phyloP scores from a whole-genome alignment of 2,888 invertebrate species.

The Unio pictorum region DNA sequence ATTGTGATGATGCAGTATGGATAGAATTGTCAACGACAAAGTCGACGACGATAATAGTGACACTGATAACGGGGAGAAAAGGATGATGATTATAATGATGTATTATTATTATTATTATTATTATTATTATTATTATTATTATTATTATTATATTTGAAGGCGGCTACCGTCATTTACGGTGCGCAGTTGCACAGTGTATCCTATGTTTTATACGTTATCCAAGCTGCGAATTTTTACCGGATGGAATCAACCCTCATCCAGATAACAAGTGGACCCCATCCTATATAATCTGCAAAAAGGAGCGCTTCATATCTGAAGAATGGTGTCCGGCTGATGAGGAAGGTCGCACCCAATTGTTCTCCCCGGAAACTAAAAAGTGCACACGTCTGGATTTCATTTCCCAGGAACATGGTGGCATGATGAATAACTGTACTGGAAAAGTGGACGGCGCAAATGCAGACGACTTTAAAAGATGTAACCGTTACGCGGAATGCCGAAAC shows the following conservation, averaged over 20 bases:
- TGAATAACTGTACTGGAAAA: background rate
- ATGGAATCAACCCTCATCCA: background rate
- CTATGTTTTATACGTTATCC: constrained; percentile 2
- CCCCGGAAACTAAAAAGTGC: background rate
- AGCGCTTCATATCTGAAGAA: constrained; percentile 2
- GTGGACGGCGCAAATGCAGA: constrained; percentile 19
- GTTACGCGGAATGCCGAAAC: constrained; percentile 39
- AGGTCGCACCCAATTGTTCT: background rate
- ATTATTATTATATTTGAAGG: background rate
- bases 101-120: no score
- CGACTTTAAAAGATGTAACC: constrained; percentile 43
- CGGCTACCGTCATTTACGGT: background rate
- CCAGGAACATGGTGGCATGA: background rate
- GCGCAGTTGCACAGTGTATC: constrained; percentile 1
- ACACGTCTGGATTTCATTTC: background rate
- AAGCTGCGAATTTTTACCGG: background rate
- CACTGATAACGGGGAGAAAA: no score
- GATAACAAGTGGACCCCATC: background rate
- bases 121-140: no score
- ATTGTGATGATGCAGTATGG: no score
- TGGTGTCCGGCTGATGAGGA: constrained; percentile 6
- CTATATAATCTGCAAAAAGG: background rate
- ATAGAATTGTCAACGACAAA: no score
- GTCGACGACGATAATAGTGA: no score
- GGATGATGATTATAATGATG: no score